Evolutionary conservation across 1,140 invertebrate species (phyloP).

Genomic region (Rhopalosiphum maidis): DNA sequence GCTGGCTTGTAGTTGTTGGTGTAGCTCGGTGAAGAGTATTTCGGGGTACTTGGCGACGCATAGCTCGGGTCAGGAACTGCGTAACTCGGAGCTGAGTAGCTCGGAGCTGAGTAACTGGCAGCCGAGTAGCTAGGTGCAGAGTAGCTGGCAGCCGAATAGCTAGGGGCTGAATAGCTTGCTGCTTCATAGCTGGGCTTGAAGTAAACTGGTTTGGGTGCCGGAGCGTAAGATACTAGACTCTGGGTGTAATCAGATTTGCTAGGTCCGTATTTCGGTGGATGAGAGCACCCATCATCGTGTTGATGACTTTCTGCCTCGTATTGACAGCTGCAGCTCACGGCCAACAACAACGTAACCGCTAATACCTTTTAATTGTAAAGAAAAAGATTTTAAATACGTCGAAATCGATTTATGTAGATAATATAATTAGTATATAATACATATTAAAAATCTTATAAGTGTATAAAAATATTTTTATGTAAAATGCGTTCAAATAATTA

Average conservation of each 20-base stretch:
- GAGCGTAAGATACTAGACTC: background rate
- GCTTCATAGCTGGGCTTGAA: constrained; percentile 53
- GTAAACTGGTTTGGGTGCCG: constrained; percentile 1
- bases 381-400: background rate
- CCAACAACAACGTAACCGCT: constrained; percentile 47
- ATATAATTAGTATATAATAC: background rate
- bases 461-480: background rate
- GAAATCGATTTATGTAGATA: background rate
- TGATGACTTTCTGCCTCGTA: constrained; percentile 38
- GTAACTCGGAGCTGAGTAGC: constrained; percentile 35
- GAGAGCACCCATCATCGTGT: constrained; percentile 43
- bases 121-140: background rate
- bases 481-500: background rate
- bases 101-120: background rate
- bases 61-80: constrained; percentile 38
- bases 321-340: constrained; percentile 32
- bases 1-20: background rate
- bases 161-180: background rate
- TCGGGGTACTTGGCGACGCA: constrained; percentile 15
- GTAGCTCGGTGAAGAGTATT: constrained; percentile 28
- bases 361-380: constrained; percentile 19
- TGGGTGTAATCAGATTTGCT: constrained; percentile 29
- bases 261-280: constrained; percentile 40
- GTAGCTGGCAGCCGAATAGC: background rate
- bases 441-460: background rate